phyloP scores from a whole-genome alignment of 2,113 vertebrate species.

The Centrocercus urophasianus region DNA sequence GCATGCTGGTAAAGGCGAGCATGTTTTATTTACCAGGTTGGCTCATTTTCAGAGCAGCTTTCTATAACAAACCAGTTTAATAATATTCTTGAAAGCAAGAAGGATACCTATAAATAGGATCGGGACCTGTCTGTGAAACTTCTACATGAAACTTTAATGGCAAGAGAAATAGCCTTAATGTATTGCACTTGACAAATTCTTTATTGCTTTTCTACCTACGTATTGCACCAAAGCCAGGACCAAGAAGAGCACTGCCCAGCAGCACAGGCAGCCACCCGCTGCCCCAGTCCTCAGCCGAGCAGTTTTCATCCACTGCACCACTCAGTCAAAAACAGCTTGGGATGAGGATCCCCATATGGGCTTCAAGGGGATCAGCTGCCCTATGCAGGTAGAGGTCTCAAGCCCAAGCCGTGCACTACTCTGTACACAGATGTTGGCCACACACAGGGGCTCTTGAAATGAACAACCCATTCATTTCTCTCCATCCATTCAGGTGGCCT shows the following conservation, averaged over 20 bases:
- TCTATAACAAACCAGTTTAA: constrained; percentile 65
- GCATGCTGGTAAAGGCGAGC: constrained; percentile 4
- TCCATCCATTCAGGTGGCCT: background rate
- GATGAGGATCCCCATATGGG: background rate
- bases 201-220: background rate
- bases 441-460: background rate
- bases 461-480: background rate
- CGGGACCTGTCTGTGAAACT: constrained; percentile 21
- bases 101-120: constrained; percentile 53
- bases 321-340: background rate
- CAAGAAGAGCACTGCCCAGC: background rate
- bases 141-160: constrained; percentile 55
- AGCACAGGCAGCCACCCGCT: background rate
- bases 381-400: fast-evolving
- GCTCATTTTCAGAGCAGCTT: constrained; percentile 50
- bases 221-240: background rate
- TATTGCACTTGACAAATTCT: background rate
- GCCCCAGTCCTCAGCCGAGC: background rate
- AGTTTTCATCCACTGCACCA: background rate
- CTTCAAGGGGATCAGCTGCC: background rate
- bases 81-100: constrained; percentile 51
- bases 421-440: background rate
- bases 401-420: background rate
- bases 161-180: constrained; percentile 25
- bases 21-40: constrained; percentile 62